phyloP scores from a whole-genome alignment of 2,113 vertebrate species.

The Campylomormyrus numenius region DNA sequence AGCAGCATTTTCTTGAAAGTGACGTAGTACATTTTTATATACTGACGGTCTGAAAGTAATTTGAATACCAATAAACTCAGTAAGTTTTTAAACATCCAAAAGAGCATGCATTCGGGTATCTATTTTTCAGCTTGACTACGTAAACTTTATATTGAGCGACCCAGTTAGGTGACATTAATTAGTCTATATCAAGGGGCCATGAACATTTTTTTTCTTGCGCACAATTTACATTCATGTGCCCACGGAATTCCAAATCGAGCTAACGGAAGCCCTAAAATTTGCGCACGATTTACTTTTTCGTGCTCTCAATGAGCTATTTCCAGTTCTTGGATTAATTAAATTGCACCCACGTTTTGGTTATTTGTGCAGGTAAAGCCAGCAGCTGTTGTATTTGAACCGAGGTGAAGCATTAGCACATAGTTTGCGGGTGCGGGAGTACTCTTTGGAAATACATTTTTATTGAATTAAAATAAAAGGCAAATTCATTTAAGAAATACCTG shows the following conservation, averaged over 20 bases:
- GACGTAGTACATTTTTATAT: background rate
- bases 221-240: background rate
- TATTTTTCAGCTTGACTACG: background rate
- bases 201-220: background rate
- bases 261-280: background rate
- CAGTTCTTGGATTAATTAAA: background rate
- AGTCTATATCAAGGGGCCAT: background rate
- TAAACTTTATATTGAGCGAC: background rate
- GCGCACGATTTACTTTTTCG: background rate
- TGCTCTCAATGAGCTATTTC: background rate
- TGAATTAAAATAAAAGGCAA: background rate
- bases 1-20: background rate
- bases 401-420: background rate
- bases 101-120: background rate
- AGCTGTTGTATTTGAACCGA: background rate
- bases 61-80: background rate
- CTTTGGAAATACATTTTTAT: background rate
- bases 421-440: background rate
- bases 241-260: background rate
- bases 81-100: background rate
- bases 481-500: background rate
- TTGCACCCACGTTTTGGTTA: background rate
- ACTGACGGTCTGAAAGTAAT: background rate
- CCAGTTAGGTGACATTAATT: background rate
- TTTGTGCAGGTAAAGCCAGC: background rate